phyloP scores from a whole-genome alignment of 2,888 invertebrate species.

The Unio delphinus region DNA sequence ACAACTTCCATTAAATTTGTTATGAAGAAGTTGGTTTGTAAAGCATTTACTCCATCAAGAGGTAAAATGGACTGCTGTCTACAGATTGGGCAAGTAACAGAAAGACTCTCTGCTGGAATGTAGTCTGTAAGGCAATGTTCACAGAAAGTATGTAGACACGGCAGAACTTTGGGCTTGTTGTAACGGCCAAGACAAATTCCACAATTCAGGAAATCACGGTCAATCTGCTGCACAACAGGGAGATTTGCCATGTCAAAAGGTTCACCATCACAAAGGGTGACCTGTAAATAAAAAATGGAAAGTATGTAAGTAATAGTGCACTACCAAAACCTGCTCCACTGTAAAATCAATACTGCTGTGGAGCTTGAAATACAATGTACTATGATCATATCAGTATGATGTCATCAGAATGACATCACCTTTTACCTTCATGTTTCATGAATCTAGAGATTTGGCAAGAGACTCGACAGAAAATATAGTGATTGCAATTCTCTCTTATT shows the following conservation, averaged over 20 bases:
- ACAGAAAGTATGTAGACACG: slow-evolving; percentile 74
- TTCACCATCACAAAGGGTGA: slow-evolving; percentile 33
- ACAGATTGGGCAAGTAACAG: slow-evolving; percentile 74
- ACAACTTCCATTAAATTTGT: slow-evolving; percentile 71
- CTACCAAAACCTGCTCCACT: no score
- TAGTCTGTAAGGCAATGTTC: slow-evolving; percentile 72
- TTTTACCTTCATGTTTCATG: no score
- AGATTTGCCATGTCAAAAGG: slow-evolving; percentile 46
- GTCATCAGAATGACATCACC: no score
- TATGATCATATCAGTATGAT: no score
- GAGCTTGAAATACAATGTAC: no score
- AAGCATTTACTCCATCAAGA: slow-evolving; percentile 71
- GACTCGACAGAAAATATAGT: no score
- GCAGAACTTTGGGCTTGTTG: slow-evolving; percentile 71
- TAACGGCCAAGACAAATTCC: slow-evolving; percentile 69
- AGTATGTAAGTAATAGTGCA: background rate
- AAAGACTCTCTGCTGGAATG: slow-evolving; percentile 73
- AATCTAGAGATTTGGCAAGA: no score
- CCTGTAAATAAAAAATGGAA: slow-evolving; percentile 31
- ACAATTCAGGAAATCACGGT: slow-evolving; percentile 66
- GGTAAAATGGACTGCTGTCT: slow-evolving; percentile 74
- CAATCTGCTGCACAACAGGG: slow-evolving; percentile 46
- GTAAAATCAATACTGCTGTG: no score
- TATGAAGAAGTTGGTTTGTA: slow-evolving; percentile 72
- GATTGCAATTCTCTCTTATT: no score